Base-by-base conservation (phyloP, 2,113 vertebrate genomes). In the Mola mola region DNA sequence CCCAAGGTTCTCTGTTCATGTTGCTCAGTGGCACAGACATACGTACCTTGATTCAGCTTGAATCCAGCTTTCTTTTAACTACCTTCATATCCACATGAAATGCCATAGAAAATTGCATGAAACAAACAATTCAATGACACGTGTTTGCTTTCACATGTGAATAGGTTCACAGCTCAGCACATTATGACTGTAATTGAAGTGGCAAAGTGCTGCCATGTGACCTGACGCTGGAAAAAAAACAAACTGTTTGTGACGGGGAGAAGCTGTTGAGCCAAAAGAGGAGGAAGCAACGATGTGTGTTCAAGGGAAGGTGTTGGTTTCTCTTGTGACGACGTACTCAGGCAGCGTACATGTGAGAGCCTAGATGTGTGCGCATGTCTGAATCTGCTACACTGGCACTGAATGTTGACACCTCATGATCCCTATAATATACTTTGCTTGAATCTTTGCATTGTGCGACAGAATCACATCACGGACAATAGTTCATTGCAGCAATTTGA, bases 201-300 rank as follows among this genome's bases (percentile, higher is more conserved):
- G 75, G 78, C 78, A 78, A 75, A 69, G 41, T 59, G 59, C 46
- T 33, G 63, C 51, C 48, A 75, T 63, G 46, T 72, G 69, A 75
- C 56, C 48, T 47, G 69, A 75, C 68, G 37, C 19, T 83, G 78
- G 74, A 52, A 43, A n/a, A n/a, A n/a, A n/a, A n/a, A n/a, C n/a
- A n/a, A 71, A 79, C 74, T 49, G 55, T 48, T 61, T 74, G 29
- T 66, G 72, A 84, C 29, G 11, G 57, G 19, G 53, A 55, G 47
- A 73, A 59, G 62, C 66, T 79, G 84, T 74, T 17, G 10, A 64
- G 26, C 46, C 56, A 38, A 43, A 49, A 60, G 65, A 47, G 8
- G 22, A 19, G 17, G 36, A 5, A 7, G 55, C 4, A 20, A 12
- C 12, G 24, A 58, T 17, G 53, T 15, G 3, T 33, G 46, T 62